Evolutionary conservation across 1,140 invertebrate species (phyloP), one percentile per base, ranked within the genome.

Genomic region (Aphis gossypii): DNA sequence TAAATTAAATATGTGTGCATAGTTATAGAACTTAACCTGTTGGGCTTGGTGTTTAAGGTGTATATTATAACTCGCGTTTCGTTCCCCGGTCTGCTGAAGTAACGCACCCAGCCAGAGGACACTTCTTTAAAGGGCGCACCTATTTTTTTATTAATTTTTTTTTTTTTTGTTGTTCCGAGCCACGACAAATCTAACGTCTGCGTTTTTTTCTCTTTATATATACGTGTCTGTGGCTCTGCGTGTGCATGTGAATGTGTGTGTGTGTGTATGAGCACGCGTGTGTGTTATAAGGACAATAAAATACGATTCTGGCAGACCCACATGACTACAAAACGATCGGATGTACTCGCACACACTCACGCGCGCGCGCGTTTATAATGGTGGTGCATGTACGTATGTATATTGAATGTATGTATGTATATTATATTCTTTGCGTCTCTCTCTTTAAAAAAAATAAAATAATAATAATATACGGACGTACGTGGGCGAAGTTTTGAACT

Each of bases 401-500:
- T 46, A 46, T 14, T 46, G 11, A 46, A 46, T 46, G 11, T 46
- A 46, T 46, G 21, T 87, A 18, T 48, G 25, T 48, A 48, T 86
- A 86, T 86, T 44, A 76, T 46, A 44, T 86, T 86, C 41, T 44
- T 14, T 41, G 35, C 21, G 48, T 56, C 21, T 89, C 87, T 89
- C 35, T 90, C 51, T 90, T 41, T 20, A 25, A 1, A n/a, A 46
- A 56, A 83, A 83, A 41, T 8, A 83, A 48, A 87, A 51, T 51
- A 76, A 76, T 76, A 76, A 89, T 89, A 89, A 89, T 56, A 56
- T 89, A 89, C 87, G 88, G 35, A 89, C 87, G 88, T 89, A 89
- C 88, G 89, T 90, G 89, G 89, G 89, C 89, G 89, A 90, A 90
- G 89, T 90, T 90, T 60, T 90, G 89, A 90, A 90, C 89, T 90